Evolutionary conservation across 2,113 vertebrate genomes (phyloP), one percentile per base, ranked within the genome.

Genomic region (Psilopogon haemacephalus): DNA sequence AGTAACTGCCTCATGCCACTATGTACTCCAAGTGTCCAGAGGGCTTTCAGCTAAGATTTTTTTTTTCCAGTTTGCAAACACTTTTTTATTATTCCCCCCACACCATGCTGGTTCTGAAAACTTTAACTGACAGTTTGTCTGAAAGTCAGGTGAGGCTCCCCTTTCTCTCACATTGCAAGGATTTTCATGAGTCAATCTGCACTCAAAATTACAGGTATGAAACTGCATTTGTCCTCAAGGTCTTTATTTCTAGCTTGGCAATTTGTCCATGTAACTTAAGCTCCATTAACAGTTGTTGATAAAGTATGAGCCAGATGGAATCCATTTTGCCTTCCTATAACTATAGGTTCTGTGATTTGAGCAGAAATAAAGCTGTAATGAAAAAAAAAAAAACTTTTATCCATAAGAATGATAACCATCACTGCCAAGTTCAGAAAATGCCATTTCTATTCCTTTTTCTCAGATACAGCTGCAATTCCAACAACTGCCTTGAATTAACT

Each of bases 311-410:
- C 63, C 60, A 80, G 56, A 58, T 33, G 32, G 46, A 89, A 87
- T 85, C 56, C 68, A 68, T 91, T 93, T 94, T 92, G 48, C 52
- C 28, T 48, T 88, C 11, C 60, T 80, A 14, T 69, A 90, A 83
- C 33, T 56, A 73, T 35, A 63, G 68, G 60, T 83, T 91, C 38
- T 86, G 56, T 85, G 82, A 87, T 74, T 52, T 56, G 38, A 93
- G n/a, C 48, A 84, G 75, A 79, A 32, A 6, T 70, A 83, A 89
- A 80, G 52, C 44, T 88, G 26, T 65, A 89, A 89, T 86, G 88
- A 95, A 94, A 27, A 4, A 89, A 89, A 84, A 89, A 95, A 94
- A 27, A 4, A 3, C 54, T 93, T 80, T 92, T 89, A 58, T 89
- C 75, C 40, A 7, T 1, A 1, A 86, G 54, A 91, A 16, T 52